phyloP scores from a whole-genome alignment of 2,888 invertebrate genomes.

The Agrochola macilenta region DNA sequence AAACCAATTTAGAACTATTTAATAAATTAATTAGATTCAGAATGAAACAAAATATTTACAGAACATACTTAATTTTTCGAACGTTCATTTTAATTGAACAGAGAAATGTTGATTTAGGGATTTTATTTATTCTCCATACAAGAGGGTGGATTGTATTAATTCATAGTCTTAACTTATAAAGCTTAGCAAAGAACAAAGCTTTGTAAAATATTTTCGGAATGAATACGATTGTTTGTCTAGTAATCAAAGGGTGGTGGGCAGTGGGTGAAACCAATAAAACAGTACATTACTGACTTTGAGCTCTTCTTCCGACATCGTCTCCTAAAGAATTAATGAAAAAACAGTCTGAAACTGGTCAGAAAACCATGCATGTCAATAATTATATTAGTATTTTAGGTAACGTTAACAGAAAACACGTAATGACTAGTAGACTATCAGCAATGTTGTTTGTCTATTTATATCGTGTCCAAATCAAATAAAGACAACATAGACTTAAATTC shows the following conservation, averaged over 20 bases:
- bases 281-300: neutral
- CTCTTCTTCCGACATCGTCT: neutral
- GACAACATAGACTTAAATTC: conserved; percentile 87
- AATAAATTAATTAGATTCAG: conserved; percentile 23
- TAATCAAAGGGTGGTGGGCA: neutral
- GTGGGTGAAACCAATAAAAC: neutral
- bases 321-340: neutral
- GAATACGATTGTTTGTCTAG: neutral
- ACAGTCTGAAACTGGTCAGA: neutral
- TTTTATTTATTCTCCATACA: neutral
- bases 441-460: neutral
- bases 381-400: neutral
- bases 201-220: neutral
- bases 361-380: neutral
- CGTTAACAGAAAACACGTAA: neutral
- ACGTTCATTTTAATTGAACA: neutral
- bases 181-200: neutral
- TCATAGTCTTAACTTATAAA: neutral
- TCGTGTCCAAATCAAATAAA: conserved; percentile 49
- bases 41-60: conserved; percentile 34
- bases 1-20: conserved; percentile 35
- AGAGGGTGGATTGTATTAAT: neutral
- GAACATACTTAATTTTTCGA: conserved; percentile 6
- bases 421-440: conserved; percentile 29
- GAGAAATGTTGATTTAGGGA: neutral